Evolutionary conservation across 1,140 invertebrate species (phyloP).

Genomic region (Hyles euphorbiae): DNA sequence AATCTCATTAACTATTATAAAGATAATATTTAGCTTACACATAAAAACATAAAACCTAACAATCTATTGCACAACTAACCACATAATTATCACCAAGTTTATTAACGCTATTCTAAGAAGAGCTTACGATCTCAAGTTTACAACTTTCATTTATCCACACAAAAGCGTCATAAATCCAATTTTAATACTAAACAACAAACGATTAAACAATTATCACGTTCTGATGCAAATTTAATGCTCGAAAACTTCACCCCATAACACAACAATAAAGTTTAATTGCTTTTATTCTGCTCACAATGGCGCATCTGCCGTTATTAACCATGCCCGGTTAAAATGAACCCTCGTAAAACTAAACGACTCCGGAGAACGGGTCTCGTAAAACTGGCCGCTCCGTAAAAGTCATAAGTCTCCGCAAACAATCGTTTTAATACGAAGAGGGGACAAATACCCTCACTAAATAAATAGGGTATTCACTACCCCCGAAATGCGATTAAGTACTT

Average conservation of each 20-base stretch:
- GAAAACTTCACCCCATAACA: conserved; percentile 34
- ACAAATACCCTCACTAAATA: conserved; percentile 53
- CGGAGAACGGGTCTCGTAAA: conserved; percentile 15
- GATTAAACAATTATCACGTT: conserved; percentile 60
- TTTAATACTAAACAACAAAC: conserved; percentile 11
- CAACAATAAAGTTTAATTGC: conserved; percentile 54
- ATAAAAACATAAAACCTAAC: too few species aligned
- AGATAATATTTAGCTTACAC: too few species aligned
- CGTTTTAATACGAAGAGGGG: conserved; percentile 52
- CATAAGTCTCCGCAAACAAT: conserved; percentile 65
- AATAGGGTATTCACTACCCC: conserved; percentile 59
- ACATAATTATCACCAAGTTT: too few species aligned
- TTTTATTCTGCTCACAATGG: conserved; percentile 15
- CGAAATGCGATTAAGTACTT: conserved; percentile 71
- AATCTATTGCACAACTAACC: too few species aligned
- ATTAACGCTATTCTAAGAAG: too few species aligned
- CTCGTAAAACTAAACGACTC: conserved; percentile 7
- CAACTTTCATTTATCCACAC: neutral
- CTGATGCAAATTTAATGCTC: conserved; percentile 61
- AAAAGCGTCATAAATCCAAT: conserved; percentile 5
- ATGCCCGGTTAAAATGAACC: conserved; percentile 33
- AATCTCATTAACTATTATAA: too few species aligned
- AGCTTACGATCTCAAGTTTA: too few species aligned
- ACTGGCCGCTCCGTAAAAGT: conserved; percentile 44
- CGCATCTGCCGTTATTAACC: conserved; percentile 43